phyloP scores from a whole-genome alignment of 1,140 invertebrate species.

The Leucophenga varia region DNA sequence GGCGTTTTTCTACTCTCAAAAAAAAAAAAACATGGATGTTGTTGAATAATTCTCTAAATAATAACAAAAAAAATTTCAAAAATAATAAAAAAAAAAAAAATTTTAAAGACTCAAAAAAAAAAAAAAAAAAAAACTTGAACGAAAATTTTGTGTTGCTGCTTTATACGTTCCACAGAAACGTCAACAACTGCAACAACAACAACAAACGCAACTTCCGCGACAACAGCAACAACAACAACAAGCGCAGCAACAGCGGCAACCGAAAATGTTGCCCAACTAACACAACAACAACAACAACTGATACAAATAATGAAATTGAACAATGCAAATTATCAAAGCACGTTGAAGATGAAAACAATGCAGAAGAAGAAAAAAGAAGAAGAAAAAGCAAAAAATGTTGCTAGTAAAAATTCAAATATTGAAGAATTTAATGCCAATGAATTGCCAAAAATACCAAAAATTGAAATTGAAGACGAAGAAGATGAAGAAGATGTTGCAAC shows the following conservation, averaged over 20 bases:
- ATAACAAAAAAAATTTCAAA: conserved; percentile 9
- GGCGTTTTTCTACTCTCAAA: conserved; percentile 44
- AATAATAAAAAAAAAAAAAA: conserved; percentile 15
- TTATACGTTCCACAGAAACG: conserved; percentile 30
- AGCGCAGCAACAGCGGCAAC: too few relatives aligned
- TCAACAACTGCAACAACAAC: conserved; percentile 8
- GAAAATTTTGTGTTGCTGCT: conserved; percentile 37
- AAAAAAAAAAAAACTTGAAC: conserved; percentile 41
- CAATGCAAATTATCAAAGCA: too few relatives aligned
- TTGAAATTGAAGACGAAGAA: conserved; percentile 32
- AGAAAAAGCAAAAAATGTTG: conserved; percentile 1
- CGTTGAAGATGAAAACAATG: too few relatives aligned
- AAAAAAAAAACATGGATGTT: conserved; percentile 32
- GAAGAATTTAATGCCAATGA: not conserved
- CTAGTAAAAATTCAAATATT: conserved; percentile 1
- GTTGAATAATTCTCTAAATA: conserved; percentile 21
- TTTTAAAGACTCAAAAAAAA: conserved; percentile 21
- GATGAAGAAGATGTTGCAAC: conserved; percentile 9
- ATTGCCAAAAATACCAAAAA: conserved; percentile 24
- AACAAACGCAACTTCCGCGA: conserved; percentile 4
- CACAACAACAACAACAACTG: too few relatives aligned
- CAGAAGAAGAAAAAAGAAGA: conserved; percentile 3
- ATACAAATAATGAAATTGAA: too few relatives aligned
- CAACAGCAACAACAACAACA: not conserved
- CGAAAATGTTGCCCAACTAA: too few relatives aligned